phyloP scores from a whole-genome alignment of 2,888 invertebrate genomes.

The Philopedon plagiatum region DNA sequence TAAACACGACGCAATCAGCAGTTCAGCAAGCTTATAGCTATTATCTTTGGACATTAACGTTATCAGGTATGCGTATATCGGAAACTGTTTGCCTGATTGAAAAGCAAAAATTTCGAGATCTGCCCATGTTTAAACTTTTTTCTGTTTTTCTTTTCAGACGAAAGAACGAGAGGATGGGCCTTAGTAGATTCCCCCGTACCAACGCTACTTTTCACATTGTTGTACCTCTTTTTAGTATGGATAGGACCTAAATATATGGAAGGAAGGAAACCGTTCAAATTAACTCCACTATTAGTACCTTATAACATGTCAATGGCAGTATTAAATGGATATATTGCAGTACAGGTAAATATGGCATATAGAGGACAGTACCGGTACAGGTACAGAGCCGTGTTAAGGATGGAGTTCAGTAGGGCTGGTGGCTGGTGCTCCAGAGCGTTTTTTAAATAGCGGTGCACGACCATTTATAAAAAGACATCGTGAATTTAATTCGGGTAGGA shows the following conservation, averaged over 20 bases:
- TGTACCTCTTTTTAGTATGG: conserved; percentile 85
- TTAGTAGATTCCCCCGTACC: conserved; percentile 87
- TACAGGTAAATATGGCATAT: conserved; percentile 76
- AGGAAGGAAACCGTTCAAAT: conserved; percentile 80
- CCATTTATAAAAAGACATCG: no score
- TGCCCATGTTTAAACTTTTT: no score
- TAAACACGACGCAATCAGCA: conserved; percentile 72
- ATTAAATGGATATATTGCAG: conserved; percentile 87
- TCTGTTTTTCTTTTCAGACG: no score
- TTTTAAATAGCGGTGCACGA: no score
- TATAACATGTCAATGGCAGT: conserved; percentile 89
- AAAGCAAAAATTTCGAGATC: no score
- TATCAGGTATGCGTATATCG: conserved; percentile 78
- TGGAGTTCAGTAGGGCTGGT: no score
- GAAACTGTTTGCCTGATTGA: no score
- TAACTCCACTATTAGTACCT: conserved; percentile 83
- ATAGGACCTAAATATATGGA: conserved; percentile 87
- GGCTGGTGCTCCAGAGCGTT: no score
- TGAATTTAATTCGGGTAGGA: no score
- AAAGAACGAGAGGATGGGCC: conserved; percentile 87
- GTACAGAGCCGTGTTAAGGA: no score
- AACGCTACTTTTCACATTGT: conserved; percentile 77
- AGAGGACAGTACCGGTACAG: no score
- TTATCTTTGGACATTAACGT: conserved; percentile 82
- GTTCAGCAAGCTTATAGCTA: conserved; percentile 76